Conservation (phyloP, 2,888 invertebrate genomes). For the Heliconius erato region DNA sequence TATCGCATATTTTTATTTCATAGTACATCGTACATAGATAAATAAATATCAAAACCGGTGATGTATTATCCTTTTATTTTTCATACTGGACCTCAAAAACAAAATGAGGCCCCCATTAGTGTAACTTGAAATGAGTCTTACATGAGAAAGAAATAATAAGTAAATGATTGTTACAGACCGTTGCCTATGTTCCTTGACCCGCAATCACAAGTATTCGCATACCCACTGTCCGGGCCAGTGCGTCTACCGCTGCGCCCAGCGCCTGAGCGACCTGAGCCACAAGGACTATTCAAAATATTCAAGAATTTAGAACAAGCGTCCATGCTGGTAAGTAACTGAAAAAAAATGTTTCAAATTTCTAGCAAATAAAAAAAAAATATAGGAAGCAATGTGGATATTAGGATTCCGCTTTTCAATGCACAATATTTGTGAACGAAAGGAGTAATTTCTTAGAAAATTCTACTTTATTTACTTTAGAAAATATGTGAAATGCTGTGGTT, state of each 20-base stretch:
- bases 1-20: no score
- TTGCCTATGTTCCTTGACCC: constrained; percentile 79
- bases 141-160: background rate
- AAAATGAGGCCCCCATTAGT: no score
- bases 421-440: no score
- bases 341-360: background rate
- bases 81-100: no score
- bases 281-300: constrained; percentile 57
- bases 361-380: background rate
- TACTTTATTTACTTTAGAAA: no score
- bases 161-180: constrained; percentile 60
- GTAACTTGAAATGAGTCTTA: background rate
- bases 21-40: no score
- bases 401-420: no score
- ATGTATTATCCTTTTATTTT: no score
- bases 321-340: constrained; percentile 71
- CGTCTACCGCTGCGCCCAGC: constrained; percentile 72
- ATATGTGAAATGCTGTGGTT: no score
- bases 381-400: background rate
- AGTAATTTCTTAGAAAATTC: no score
- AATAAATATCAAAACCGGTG: no score
- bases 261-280: constrained; percentile 67
- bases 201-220: constrained; percentile 82
- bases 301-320: constrained; percentile 73
- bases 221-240: constrained; percentile 81